Evolutionary conservation across 2,113 vertebrate species (phyloP).

Genomic region (Microtus oregoni): DNA sequence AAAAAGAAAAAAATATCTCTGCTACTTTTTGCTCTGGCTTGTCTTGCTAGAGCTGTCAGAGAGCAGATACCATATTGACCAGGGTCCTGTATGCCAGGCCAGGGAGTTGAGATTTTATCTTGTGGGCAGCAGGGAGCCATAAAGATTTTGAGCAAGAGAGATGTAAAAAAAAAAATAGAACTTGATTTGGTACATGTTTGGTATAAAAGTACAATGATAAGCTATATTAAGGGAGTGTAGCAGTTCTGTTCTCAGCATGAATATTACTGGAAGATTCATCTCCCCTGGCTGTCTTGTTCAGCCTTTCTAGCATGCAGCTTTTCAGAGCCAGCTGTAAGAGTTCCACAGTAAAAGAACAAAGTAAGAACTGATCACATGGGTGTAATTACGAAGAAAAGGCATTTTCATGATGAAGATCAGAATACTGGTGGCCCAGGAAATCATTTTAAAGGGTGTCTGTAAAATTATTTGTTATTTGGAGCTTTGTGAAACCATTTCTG

Average conservation of each 20-base stretch:
- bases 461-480: constrained; percentile 86
- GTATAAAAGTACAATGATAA: constrained; percentile 76
- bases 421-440: constrained; percentile 76
- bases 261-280: constrained; percentile 66
- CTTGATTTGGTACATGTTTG: constrained; percentile 73
- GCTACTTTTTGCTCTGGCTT: constrained; percentile 37
- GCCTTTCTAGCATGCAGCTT: constrained; percentile 81
- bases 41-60: not conserved
- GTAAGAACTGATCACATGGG: constrained; percentile 82
- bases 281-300: constrained; percentile 76
- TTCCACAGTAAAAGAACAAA: constrained; percentile 82
- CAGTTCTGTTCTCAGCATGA: constrained; percentile 61
- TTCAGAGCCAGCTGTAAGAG: constrained; percentile 83
- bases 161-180: constrained; percentile 57
- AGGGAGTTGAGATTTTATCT: constrained; percentile 63
- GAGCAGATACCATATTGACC: constrained; percentile 37
- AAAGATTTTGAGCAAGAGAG: constrained; percentile 69
- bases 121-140: constrained; percentile 70
- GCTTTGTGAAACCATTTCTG: constrained; percentile 82
- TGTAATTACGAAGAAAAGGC: constrained; percentile 79
- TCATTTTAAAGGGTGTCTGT: constrained; percentile 83
- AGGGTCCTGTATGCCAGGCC: constrained; percentile 54
- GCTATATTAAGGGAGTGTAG: constrained; percentile 70
- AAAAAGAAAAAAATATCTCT: constrained; percentile 22
- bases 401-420: constrained; percentile 67